These are phyloP conservation scores for Ahaetulla prasina DNA, from an alignment of 2,113 vertebrate species.

Conservation along the genomic window DNA sequence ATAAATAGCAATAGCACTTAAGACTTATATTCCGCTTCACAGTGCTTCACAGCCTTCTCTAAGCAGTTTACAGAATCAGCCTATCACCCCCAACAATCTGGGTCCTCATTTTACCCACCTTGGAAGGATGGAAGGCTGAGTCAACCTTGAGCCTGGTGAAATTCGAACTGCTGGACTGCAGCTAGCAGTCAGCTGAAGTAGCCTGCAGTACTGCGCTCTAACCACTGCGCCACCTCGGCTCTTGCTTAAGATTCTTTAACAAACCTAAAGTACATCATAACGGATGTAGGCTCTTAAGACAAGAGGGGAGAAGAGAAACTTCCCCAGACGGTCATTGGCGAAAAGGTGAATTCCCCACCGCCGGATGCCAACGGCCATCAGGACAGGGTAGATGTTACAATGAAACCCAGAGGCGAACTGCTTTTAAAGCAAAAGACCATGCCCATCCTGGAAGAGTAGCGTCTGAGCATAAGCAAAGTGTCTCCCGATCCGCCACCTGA, in stretches of 20 bases:
- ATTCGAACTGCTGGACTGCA: too few relatives aligned
- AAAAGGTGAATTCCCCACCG: not conserved
- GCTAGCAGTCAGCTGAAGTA: too few relatives aligned
- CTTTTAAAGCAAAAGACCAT: not conserved
- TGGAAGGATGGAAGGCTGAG: too few relatives aligned
- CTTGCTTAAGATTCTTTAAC: fast-evolving
- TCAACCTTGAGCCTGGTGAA: too few relatives aligned
- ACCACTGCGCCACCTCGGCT: too few relatives aligned
- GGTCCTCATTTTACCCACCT: too few relatives aligned
- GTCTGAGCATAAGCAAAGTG: not conserved
- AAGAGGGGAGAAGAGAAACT: not conserved
- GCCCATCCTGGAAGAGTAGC: not conserved
- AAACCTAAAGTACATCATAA: not conserved
- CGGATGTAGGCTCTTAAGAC: not conserved
- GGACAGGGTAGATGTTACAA: not conserved
- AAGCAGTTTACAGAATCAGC: too few relatives aligned
- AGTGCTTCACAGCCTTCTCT: too few relatives aligned
- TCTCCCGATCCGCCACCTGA: not conserved
- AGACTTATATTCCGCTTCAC: too few relatives aligned
- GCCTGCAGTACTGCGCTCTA: too few relatives aligned
- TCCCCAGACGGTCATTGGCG: not conserved
- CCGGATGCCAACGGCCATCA: not conserved
- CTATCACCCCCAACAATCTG: too few relatives aligned
- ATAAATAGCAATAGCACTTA: too few relatives aligned
- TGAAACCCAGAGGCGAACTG: not conserved